Percentiles rank a stretch among this genome's conserved stretches.
Conservation (phyloP, 2,888 invertebrate genomes). For the Spialia ferax region DNA sequence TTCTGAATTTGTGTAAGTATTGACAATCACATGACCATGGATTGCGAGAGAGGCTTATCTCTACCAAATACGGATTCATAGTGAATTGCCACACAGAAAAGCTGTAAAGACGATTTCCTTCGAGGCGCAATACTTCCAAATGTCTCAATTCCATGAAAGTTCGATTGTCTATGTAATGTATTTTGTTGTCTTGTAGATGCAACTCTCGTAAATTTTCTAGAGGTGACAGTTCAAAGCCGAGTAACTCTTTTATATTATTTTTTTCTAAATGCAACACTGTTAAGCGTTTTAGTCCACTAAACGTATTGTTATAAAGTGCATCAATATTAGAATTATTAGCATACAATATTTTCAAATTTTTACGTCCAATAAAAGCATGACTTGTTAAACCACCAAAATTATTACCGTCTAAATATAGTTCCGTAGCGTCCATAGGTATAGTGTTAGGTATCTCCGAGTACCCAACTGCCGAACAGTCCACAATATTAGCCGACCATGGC, state of each 20-base stretch:
- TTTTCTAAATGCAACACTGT: constrained; percentile 94
- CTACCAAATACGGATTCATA: constrained; percentile 94
- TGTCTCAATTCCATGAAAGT: constrained; percentile 94
- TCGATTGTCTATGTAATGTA: constrained; percentile 93
- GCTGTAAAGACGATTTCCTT: constrained; percentile 93
- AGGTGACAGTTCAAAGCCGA: constrained; percentile 94
- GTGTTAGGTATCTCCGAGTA: constrained; percentile 94
- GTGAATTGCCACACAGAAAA: constrained; percentile 96
- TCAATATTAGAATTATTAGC: constrained; percentile 96
- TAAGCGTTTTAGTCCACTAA: constrained; percentile 94
- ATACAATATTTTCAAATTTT: constrained; percentile 94
- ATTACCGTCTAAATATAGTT: constrained; percentile 97
- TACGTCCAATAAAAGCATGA: constrained; percentile 96
- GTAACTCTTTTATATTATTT: constrained; percentile 92
- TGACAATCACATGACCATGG: constrained; percentile 97
- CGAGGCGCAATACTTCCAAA: constrained; percentile 94
- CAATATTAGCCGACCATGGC: constrained; percentile 97
- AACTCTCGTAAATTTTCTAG: constrained; percentile 94
- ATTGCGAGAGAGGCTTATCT: constrained; percentile 93
- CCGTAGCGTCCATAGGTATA: constrained; percentile 98
- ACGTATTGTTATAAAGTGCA: constrained; percentile 95
- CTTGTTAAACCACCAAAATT: constrained; percentile 94
- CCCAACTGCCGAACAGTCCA: constrained; percentile 94
- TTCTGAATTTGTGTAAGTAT: constrained; percentile 92
- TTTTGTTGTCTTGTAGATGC: constrained; percentile 94